Base-by-base conservation (phyloP, 2,113 vertebrate genomes). In the Brienomyrus brachyistius region DNA sequence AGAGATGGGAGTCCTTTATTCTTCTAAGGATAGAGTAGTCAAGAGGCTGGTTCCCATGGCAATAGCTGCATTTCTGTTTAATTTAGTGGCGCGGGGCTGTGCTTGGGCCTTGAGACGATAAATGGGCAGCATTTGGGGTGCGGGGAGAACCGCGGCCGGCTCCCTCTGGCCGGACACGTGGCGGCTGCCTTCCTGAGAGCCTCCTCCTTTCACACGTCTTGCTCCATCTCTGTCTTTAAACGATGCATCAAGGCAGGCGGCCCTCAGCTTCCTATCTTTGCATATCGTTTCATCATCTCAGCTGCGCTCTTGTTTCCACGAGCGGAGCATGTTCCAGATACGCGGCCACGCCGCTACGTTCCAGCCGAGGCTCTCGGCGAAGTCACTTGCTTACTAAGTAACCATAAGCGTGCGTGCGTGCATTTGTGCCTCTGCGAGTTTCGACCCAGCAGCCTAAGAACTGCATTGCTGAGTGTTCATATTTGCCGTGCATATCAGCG, bases 21-120 rank as follows among this genome's bases (percentile, higher is more conserved):
- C 94, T 94, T 89, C 90, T 70, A 89, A 94, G 93, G 92, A 92
- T 93, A 91, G 93, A 94, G 93, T 93, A 92, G 91, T 92, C 91
- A 94, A 95, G 94, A 95, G 94, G 91, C 91, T 93, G 92, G 96
- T 96, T 96, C 95, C 96, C 96, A 96, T 96, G 96, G 96, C 94
- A 94, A 96, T 96, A 90, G 92, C 93, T 92, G 89, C 47, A 45
- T 90, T 89, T 91, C 91, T 92, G 91, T 88, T 91, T 90, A 47
- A 31, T 88, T 88, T 43, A 47, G 74, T 43, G 84, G 82, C 62
- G 77, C 87, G 89, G 91, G 91, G 62, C 90, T 59, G 87, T 85
- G 90, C 90, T 89, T 90, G 90, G 92, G 90, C 91, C 91, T 93
- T 86, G 90, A 91, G 90, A 92, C 48, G 84, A 86, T 83, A 90